Conservation (phyloP, 1,140 invertebrate species). For the Armadillidium nasatum region DNA sequence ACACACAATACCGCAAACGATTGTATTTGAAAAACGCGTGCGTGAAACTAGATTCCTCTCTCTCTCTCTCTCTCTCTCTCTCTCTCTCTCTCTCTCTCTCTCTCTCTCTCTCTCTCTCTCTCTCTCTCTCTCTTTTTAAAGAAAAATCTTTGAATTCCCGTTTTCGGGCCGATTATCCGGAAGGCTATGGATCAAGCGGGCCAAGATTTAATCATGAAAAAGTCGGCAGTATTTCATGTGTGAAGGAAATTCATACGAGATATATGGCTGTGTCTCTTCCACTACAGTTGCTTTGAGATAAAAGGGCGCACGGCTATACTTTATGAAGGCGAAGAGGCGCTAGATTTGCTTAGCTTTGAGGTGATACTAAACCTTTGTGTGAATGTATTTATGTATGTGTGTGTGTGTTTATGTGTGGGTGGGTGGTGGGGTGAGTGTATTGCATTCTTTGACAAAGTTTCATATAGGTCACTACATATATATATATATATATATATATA, state of each 20-base stretch:
- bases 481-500: neutral
- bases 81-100: constrained; percentile 16
- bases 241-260: constrained; percentile 4
- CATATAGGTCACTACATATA: too few relatives aligned
- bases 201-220: constrained; percentile 13
- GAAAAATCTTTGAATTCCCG: neutral
- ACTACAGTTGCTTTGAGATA: constrained; percentile 3
- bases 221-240: constrained; percentile 2
- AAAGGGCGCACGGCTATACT: constrained; percentile 6
- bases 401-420: too few relatives aligned
- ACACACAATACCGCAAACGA: too few relatives aligned
- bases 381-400: neutral
- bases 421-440: too few relatives aligned
- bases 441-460: too few relatives aligned
- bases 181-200: constrained; percentile 1
- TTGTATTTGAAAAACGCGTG: neutral
- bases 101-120: neutral
- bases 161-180: constrained; percentile 8
- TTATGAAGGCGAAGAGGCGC: constrained; percentile 10
- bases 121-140: too few relatives aligned
- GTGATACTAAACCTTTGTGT: neutral
- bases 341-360: neutral
- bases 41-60: neutral
- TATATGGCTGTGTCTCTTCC: constrained; percentile 9
- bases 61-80: constrained; percentile 9